phyloP scores from a whole-genome alignment of 37 sponge, comb jelly and placozoan genomes.

The Aplysina aerophoba region DNA sequence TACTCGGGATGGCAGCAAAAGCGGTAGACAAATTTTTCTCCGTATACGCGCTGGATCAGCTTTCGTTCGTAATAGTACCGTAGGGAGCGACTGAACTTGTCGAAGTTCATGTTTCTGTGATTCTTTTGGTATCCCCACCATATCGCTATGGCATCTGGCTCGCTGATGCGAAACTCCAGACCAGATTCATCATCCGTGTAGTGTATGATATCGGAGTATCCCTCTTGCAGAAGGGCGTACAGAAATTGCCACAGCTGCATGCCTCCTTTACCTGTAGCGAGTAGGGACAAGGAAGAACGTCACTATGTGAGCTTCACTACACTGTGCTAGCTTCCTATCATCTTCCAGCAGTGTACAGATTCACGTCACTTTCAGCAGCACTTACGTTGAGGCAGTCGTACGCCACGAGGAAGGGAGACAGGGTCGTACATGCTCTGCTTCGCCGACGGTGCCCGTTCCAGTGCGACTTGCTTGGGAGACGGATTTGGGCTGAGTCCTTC shows the following conservation, averaged over 20 bases:
- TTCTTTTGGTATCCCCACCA: constrained; percentile 88
- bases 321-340: neutral
- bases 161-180: constrained; percentile 69
- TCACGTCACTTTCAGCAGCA: neutral
- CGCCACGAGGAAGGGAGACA: neutral
- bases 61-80: constrained; percentile 89
- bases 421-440: neutral
- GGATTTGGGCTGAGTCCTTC: neutral
- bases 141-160: constrained; percentile 79
- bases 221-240: constrained; percentile 67
- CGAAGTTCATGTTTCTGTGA: constrained; percentile 85
- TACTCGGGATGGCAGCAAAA: constrained; percentile 72
- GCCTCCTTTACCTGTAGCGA: constrained; percentile 65
- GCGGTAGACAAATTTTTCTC: constrained; percentile 79
- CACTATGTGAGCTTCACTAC: neutral
- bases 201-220: constrained; percentile 62
- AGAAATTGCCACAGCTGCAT: constrained; percentile 91
- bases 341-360: neutral
- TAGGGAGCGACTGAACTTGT: constrained; percentile 89
- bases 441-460: neutral
- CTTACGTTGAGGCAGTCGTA: constrained; percentile 29
- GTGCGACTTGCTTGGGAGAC: neutral
- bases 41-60: constrained; percentile 68
- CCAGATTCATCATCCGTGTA: constrained; percentile 69
- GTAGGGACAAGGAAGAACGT: neutral